phyloP scores from a whole-genome alignment of 2,113 vertebrate species.

The Cheilinus undulatus region DNA sequence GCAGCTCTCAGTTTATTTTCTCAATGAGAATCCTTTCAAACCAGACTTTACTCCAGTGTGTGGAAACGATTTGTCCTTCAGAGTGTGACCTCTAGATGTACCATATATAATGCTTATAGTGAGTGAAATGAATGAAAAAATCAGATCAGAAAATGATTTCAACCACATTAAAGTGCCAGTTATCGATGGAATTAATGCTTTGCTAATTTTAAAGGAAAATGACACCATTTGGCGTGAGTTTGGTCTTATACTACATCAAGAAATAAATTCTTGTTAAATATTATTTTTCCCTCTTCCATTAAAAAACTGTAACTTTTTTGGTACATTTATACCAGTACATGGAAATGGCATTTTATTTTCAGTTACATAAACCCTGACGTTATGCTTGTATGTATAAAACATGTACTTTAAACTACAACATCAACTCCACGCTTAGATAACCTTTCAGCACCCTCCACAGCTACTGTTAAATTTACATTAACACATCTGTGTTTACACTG shows the following conservation, averaged over 20 bases:
- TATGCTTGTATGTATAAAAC: too few species aligned
- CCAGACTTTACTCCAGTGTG: constrained; percentile 38
- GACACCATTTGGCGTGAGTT: too few species aligned
- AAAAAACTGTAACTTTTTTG: too few species aligned
- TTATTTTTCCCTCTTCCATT: too few species aligned
- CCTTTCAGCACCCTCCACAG: not conserved
- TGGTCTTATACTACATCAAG: too few species aligned
- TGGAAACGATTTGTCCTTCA: constrained; percentile 25
- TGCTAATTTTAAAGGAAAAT: too few species aligned
- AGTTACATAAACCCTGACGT: too few species aligned
- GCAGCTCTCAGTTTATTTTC: constrained; percentile 12
- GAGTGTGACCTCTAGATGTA: constrained; percentile 54
- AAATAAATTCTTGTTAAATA: too few species aligned
- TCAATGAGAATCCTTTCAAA: constrained; percentile 47
- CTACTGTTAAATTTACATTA: not conserved
- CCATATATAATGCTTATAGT: not conserved
- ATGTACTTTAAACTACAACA: not conserved
- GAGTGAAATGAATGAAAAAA: not conserved
- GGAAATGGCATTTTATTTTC: too few species aligned
- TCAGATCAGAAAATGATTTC: constrained; percentile 1
- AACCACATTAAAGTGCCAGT: not conserved
- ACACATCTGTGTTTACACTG: not conserved
- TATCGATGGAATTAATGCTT: too few species aligned
- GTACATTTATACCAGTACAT: too few species aligned
- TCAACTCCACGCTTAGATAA: not conserved